A percentile compares a stretch with the other conserved stretches of the same genome.
Evolutionary conservation across 2,888 invertebrate genomes (phyloP).

Genomic region (Andrena haemorrhoa): DNA sequence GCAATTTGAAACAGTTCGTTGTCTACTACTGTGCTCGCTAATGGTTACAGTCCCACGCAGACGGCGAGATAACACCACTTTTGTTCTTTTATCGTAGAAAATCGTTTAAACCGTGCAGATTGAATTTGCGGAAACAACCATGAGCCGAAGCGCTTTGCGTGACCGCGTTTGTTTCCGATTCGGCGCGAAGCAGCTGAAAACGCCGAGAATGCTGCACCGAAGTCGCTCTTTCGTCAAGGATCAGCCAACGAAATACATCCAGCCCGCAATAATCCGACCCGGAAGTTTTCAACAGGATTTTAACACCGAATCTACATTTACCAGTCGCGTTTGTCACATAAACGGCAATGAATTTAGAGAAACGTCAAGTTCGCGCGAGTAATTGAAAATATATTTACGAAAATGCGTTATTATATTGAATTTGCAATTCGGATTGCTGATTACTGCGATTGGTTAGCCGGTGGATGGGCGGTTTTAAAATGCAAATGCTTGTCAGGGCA

Average conservation of each 20-base stretch:
- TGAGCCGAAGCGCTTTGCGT: not conserved
- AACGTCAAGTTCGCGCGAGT: conserved; percentile 17
- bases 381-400: conserved; percentile 53
- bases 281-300: too few species aligned
- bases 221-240: not conserved
- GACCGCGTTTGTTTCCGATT: conserved; percentile 1
- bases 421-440: conserved; percentile 49
- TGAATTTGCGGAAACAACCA: too few species aligned
- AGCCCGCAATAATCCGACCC: not conserved
- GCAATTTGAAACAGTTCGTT: too few species aligned
- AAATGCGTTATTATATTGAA: conserved; percentile 44
- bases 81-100: too few species aligned
- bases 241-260: not conserved
- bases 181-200: not conserved
- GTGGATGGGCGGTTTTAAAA: conserved; percentile 45
- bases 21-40: too few species aligned
- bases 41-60: too few species aligned
- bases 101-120: too few species aligned
- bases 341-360: conserved; percentile 41
- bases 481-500: conserved; percentile 34
- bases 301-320: not conserved
- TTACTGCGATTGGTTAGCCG: conserved; percentile 11
- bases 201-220: not conserved
- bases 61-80: too few species aligned
- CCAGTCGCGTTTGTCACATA: conserved; percentile 1